Evolutionary conservation across 2,113 vertebrate genomes (phyloP), one percentile per base, ranked within the genome.

Genomic region (Lophochroa leadbeateri): DNA sequence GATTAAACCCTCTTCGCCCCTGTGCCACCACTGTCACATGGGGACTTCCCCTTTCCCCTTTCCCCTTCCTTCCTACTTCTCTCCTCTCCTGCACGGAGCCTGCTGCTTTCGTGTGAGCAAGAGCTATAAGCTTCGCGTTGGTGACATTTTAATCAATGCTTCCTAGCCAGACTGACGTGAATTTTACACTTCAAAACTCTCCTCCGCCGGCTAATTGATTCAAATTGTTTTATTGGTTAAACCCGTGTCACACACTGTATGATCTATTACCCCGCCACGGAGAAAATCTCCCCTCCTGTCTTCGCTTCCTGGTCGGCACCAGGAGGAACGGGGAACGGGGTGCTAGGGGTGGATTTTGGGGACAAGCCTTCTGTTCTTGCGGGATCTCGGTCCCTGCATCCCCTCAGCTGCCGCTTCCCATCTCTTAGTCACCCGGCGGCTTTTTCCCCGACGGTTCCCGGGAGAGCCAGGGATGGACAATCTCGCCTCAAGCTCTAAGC

Each of bases 191-290:
- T 97, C 97, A 89, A 97, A 96, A 97, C 97, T 97, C 96, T 97
- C 97, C 95, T 97, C 96, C 94, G 91, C 92, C 86, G 82, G 96
- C 94, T 98, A 98, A 98, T 98, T 98, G 98, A 98, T 98, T 98
- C 98, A 97, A 98, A 98, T 98, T 97, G 98, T 97, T 98, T 97
- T 96, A 98, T 98, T 97, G 97, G 94, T 97, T 98, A 98, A 98
- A 97, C 97, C 97, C 37, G 37, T 37, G 37, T 37, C 37, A 37
- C 37, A 37, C 37, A 37, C 9, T 37, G 37, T 37, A 37, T 37
- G 37, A 37, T 37, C 37, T 37, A 37, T 37, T 37, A 37, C 37
- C 37, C 37, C 37, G 37, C 37, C 37, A 37, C 37, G 37, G 37
- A 37, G 37, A 37, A 37, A 37, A 37, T 37, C 37, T 37, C 37